phyloP scores from a whole-genome alignment of 2,113 vertebrate species.

The Sebastes fasciatus region DNA sequence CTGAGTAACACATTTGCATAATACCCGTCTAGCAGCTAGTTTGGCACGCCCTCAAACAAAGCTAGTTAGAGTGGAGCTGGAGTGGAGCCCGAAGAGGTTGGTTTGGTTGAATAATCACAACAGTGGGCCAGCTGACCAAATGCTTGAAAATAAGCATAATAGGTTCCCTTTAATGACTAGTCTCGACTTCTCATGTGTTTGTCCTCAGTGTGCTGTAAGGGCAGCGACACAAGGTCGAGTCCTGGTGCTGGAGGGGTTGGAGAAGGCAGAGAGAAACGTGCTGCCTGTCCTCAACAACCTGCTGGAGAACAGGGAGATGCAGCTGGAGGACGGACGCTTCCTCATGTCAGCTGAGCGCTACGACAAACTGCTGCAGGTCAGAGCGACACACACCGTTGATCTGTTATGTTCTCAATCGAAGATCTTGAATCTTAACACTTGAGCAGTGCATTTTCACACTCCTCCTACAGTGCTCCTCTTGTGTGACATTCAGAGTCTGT shows the following conservation, averaged over 20 bases:
- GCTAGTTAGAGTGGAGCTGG: no score
- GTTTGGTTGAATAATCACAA: no score
- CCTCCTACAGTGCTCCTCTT: constrained; percentile 6
- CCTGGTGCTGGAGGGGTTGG: constrained; percentile 94
- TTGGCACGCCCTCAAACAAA: no score
- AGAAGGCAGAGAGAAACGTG: constrained; percentile 96
- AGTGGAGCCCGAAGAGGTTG: no score
- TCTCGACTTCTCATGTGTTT: constrained; percentile 1
- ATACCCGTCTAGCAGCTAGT: no score
- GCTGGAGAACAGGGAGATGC: constrained; percentile 98
- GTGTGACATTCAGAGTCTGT: background rate
- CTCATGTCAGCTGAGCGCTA: constrained; percentile 95
- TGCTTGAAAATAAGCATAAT: no score
- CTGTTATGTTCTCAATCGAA: background rate
- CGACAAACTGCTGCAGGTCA: constrained; percentile 94
- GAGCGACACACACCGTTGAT: background rate
- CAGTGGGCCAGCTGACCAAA: no score
- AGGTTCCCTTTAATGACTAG: background rate
- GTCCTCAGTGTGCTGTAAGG: constrained; percentile 92
- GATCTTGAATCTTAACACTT: constrained; percentile 23
- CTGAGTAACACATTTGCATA: no score
- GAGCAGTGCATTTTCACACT: constrained; percentile 29
- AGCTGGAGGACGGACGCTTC: constrained; percentile 97
- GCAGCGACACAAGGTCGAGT: constrained; percentile 94
- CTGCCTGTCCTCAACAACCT: constrained; percentile 96